phyloP scores from a whole-genome alignment of 2,797 vertebrate genomes.

The Trachurus trachurus region DNA sequence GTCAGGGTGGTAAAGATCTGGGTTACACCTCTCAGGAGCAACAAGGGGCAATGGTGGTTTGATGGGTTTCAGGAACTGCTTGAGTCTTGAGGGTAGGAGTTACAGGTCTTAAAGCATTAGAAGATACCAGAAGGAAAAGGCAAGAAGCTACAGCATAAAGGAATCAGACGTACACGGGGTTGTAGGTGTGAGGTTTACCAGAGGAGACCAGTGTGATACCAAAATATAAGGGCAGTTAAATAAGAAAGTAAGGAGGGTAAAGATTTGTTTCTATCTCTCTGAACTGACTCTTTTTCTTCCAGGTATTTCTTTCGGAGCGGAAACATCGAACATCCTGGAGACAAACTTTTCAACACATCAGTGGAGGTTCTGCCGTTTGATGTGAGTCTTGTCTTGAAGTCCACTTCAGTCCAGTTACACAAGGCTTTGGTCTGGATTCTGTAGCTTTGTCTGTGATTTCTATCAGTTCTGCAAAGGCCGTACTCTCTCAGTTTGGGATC shows the following conservation, averaged over 20 bases:
- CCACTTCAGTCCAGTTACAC: not conserved
- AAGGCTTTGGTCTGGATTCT: too few relatives aligned
- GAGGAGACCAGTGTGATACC: too few relatives aligned
- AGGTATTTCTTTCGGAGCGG: constrained; percentile 98
- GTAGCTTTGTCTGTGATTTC: not conserved
- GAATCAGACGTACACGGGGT: too few relatives aligned
- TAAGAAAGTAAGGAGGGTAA: too few relatives aligned
- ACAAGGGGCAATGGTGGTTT: too few relatives aligned
- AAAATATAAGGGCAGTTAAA: too few relatives aligned
- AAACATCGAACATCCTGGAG: constrained; percentile 98
- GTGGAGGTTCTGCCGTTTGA: constrained; percentile 97
- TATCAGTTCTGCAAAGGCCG: too few relatives aligned
- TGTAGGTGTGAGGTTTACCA: too few relatives aligned
- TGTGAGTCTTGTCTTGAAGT: constrained; percentile 83
- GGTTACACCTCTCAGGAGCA: not conserved
- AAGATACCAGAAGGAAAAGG: too few relatives aligned
- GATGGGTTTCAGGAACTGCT: not conserved
- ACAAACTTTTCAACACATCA: constrained; percentile 98
- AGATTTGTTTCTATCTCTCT: not conserved
- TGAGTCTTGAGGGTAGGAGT: not conserved
- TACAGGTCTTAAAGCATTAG: too few relatives aligned
- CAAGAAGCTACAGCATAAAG: too few relatives aligned
- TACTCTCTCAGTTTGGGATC: not conserved
- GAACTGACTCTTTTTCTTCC: constrained; percentile 17
- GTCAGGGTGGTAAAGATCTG: too few relatives aligned